Evolutionary conservation across 2,797 vertebrate species (phyloP), one percentile per base, ranked within the genome.

Genomic region (Gadopsis marmoratus): DNA sequence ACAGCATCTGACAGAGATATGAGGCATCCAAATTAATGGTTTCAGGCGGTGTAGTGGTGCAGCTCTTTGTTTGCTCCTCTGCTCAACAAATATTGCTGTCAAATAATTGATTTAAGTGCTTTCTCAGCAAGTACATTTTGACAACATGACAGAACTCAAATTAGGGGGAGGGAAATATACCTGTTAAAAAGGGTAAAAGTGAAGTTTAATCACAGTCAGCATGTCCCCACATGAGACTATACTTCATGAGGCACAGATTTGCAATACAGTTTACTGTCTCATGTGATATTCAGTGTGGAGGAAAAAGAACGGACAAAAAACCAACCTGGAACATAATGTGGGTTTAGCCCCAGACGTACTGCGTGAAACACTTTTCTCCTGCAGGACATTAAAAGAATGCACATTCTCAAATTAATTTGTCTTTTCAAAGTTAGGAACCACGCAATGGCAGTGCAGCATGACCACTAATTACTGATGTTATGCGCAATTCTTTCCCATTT

Each of bases 91-190:
- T 81, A 83, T 83, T 74, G 65, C 67, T 74, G 78, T 80, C 79
- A 90, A 81, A 87, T 81, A 81, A 85, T 70, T 80, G 66, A 86
- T 88, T 84, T 63, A 71, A 84, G 79, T 75, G 79, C 35, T 66
- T 74, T 81, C 74, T 82, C 79, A 68, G 59, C 63, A 53, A 62
- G 81, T 47, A 21, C 64, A 69, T 70, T 85, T 81, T 68, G 67
- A 88, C 86, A 83, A 75, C 71, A 79, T n/a, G 12, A 53, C 60
- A 71, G 70, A n/a, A 68, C 64, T 81, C 51, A 66, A 21, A 56
- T 71, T 43, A 67, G 51, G 11, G 33, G 77, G 43, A 45, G 55
- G 31, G 62, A 48, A 73, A 62, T 59, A 48, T 10, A 55, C 45
- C 17, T 56, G 73, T 71, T 78, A 41, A 65, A 67, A 73, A 60